Evolutionary conservation across 1,140 invertebrate genomes (phyloP).

Genomic region (Chironomus striatipennis): DNA sequence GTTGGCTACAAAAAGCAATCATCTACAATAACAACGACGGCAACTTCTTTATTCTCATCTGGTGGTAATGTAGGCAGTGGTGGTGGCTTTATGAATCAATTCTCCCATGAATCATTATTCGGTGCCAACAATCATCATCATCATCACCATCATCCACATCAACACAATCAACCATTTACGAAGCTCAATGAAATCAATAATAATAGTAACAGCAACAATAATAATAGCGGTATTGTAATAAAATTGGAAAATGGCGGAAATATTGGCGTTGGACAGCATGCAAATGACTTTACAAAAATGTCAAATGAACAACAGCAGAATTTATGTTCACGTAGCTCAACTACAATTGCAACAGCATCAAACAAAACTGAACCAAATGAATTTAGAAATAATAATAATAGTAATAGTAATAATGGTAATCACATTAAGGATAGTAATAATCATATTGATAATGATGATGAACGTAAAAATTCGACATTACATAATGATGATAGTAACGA

Average conservation of each 20-base stretch:
- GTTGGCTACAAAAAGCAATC: neutral
- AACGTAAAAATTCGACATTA: neutral
- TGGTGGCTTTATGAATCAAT: slow-evolving; percentile 16
- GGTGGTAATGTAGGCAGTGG: neutral
- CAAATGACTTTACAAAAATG: slow-evolving; percentile 12
- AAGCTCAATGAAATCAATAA: slow-evolving; percentile 22
- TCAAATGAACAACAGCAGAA: slow-evolving; percentile 9
- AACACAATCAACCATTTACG: neutral
- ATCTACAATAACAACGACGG: neutral
- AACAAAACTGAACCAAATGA: slow-evolving; percentile 23
- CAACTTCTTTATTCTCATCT: neutral
- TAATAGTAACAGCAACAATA: neutral
- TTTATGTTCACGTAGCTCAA: slow-evolving; percentile 16
- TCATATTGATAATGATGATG: slow-evolving; percentile 11
- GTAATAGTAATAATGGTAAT: neutral
- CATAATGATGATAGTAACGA: slow-evolving; percentile 10
- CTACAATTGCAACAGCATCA: neutral
- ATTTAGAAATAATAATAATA: slow-evolving; percentile 19
- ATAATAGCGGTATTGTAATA: neutral
- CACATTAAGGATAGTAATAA: neutral
- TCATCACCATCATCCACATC: neutral
- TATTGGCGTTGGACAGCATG: neutral
- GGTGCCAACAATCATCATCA: slow-evolving; percentile 20
- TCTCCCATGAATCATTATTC: slow-evolving; percentile 18
- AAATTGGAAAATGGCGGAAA: slow-evolving; percentile 12